phyloP scores from a whole-genome alignment of 2,888 invertebrate genomes.

The Drosophila siamana region DNA sequence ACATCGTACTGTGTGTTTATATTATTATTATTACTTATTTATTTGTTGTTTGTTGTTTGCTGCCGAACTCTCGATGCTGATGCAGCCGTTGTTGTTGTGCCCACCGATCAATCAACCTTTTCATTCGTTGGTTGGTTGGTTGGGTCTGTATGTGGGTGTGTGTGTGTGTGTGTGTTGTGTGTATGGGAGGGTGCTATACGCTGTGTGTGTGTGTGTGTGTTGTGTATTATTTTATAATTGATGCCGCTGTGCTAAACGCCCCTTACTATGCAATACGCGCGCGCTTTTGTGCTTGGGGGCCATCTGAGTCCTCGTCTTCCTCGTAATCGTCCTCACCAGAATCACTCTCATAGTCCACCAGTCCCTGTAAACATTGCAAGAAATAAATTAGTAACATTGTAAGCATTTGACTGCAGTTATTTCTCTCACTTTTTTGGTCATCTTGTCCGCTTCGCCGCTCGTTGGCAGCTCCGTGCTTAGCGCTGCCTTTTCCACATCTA shows the following conservation, averaged over 20 bases:
- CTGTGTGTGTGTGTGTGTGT: conserved; percentile 52
- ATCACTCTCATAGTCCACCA: conserved; percentile 99
- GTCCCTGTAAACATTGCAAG: conserved; percentile 87
- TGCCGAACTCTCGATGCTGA: conserved; percentile 28
- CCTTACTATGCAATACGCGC: conserved; percentile 85
- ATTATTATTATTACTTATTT: conserved; percentile 28
- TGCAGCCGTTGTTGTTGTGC: conserved; percentile 28
- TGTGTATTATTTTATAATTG: conserved; percentile 72
- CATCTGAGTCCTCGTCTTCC: conserved; percentile 86
- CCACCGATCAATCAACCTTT: conserved; percentile 50
- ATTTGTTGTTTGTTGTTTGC: conserved; percentile 32
- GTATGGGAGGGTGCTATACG: conserved; percentile 18
- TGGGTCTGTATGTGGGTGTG: conserved; percentile 43
- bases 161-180: conserved; percentile 38
- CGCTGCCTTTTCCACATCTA: conserved; percentile 35
- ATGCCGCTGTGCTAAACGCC: conserved; percentile 53
- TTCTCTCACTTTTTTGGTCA: conserved; percentile 63
- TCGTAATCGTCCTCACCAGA: conserved; percentile 96
- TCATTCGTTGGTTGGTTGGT: conserved; percentile 57
- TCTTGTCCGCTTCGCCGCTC: conserved; percentile 58
- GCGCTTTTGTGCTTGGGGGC: conserved; percentile 85
- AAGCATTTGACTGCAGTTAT: too few species aligned
- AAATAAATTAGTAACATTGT: background rate
- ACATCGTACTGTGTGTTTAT: conserved; percentile 59
- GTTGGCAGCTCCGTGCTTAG: conserved; percentile 34